Base-by-base conservation (phyloP, 2,113 vertebrate genomes). In the Tachysurus vachellii region DNA sequence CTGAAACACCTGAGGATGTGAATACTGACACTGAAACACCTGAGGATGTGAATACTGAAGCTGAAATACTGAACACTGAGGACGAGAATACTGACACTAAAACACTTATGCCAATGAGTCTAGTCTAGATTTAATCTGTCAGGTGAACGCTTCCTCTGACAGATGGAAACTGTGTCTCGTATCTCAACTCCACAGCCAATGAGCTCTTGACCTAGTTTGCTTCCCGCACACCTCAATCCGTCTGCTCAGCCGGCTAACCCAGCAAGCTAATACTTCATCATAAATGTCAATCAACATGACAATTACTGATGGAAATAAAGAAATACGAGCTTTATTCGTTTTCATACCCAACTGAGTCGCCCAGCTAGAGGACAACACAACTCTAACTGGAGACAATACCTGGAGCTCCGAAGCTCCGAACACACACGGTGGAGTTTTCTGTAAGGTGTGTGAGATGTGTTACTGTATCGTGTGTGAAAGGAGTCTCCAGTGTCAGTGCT, bases 231-330 rank as follows among this genome's bases (percentile, higher is more conserved):
- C 56, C 23, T 21, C 80, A 62, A 44, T 82, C 56, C 26, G 80
- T 61, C 56, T 44, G 56, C 57, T 62, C 21, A 44, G 44, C 80
- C 42, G 80, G 21, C 80, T 61, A 82, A 44, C 31, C 7, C 21
- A 8, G 57, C 56, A 4, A 42, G 31, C 80, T 61, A 81, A 81
- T 81, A 59, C 44, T 59, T 81, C 80, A 36, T 61, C 56, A 81
- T 81, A 6, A 81, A 36, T 61, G 80, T 61, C 80, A 81, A 81
- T 81, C 61, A 81, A 21, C 3, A 2, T 31, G 42, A 23, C 12
- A 81, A 61, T 61, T 23, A 44, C 56, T 44, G 80, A 81, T 47
- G 31, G 21, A 79, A 79, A 79, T 79, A 19, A 79, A 81, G 80
- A 81, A 3, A 19, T 61, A 61, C 61, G 57, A 42, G 80, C 57